A percentile compares a stretch with the other conserved stretches of the same genome.
phyloP scores from a whole-genome alignment of 2,888 invertebrate species.

The Lissocephala sabroskyi region DNA sequence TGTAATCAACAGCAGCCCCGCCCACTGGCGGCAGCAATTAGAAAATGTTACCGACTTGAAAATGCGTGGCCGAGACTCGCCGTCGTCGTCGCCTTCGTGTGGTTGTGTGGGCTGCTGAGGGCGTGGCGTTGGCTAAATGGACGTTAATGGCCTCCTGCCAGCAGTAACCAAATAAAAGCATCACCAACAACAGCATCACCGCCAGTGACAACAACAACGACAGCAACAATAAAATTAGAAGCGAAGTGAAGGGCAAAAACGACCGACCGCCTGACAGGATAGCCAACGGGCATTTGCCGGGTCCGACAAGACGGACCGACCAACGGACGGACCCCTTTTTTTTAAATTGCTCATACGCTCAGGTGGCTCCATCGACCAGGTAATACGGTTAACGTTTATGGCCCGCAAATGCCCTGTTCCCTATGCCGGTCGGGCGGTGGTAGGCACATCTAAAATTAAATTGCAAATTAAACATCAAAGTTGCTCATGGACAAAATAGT shows the following conservation, averaged over 20 bases:
- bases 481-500: constrained; percentile 43
- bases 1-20: constrained; percentile 37
- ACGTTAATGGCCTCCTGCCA: constrained; percentile 58
- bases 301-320: no score
- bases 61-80: constrained; percentile 51
- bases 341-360: constrained; percentile 56
- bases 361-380: constrained; percentile 33
- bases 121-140: constrained; percentile 45
- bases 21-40: constrained; percentile 57
- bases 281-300: no score
- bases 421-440: constrained; percentile 9
- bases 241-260: no score
- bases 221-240: constrained; percentile 56
- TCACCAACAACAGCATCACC: constrained; percentile 24
- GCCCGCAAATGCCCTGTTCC: no score
- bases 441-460: constrained; percentile 58
- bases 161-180: constrained; percentile 56
- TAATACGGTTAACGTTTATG: neutral
- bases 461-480: constrained; percentile 67
- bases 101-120: no score
- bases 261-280: no score
- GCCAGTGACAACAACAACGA: constrained; percentile 20
- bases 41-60: constrained; percentile 61
- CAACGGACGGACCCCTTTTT: no score
- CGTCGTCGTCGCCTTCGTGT: no score